phyloP scores from a whole-genome alignment of 2,113 vertebrate species.

The Hemicordylus capensis region DNA sequence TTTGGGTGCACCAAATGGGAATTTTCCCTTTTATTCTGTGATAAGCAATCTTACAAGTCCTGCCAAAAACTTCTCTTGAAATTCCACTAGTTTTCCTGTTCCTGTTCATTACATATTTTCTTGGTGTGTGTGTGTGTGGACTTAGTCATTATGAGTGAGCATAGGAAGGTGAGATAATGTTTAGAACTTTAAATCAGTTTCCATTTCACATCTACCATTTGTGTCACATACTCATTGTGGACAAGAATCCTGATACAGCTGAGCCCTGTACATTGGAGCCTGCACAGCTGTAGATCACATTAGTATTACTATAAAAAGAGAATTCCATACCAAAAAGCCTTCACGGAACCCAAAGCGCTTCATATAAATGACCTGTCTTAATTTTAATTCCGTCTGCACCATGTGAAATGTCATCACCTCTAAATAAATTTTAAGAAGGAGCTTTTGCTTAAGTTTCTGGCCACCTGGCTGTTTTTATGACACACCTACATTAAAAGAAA shows the following conservation, averaged over 20 bases:
- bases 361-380: conserved; percentile 70
- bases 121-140: background rate
- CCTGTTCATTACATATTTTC: background rate
- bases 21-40: background rate
- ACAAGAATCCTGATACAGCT: conserved; percentile 37
- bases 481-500: conserved; percentile 77
- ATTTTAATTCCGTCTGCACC: conserved; percentile 64
- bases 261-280: conserved; percentile 7
- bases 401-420: conserved; percentile 72
- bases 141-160: background rate
- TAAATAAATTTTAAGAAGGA: conserved; percentile 59
- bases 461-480: conserved; percentile 74
- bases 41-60: background rate
- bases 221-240: conserved; percentile 13
- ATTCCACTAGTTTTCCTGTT: background rate
- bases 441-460: conserved; percentile 67
- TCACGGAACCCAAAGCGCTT: conserved; percentile 42
- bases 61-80: background rate
- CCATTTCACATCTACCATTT: background rate
- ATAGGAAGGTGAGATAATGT: background rate
- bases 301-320: conserved; percentile 49
- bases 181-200: background rate
- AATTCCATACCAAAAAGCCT: conserved; percentile 48
- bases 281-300: conserved; percentile 59
- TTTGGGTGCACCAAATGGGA: background rate